Percentiles rank a stretch among this genome's conserved stretches.
Conservation (phyloP, 2,888 invertebrate genomes). For the Prosopocoilus inquinatus region DNA sequence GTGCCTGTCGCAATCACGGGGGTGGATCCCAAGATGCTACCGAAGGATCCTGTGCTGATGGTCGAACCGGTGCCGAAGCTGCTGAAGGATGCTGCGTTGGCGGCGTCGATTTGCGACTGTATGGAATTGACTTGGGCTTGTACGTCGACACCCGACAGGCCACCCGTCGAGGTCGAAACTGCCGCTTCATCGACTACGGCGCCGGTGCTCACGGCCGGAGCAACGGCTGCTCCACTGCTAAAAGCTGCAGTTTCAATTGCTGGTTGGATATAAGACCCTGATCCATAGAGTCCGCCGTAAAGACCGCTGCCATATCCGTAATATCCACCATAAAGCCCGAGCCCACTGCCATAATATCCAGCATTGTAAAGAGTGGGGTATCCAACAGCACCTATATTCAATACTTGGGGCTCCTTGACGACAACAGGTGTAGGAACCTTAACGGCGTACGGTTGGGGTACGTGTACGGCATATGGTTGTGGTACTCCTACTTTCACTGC, state of each 20-base stretch:
- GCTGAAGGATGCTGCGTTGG: no score
- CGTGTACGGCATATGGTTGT: conserved; percentile 29
- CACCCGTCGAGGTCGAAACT: not conserved
- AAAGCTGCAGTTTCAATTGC: not conserved
- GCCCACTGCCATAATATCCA: no score
- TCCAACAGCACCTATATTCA: no score
- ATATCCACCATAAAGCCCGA: no score
- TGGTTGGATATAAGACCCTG: not conserved
- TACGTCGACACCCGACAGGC: no score
- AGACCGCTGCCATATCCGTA: no score
- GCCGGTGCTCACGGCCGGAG: not conserved
- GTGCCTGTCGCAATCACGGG: not conserved
- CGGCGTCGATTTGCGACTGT: no score
- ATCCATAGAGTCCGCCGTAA: conserved; percentile 1
- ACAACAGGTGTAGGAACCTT: conserved; percentile 33
- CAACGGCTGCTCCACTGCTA: not conserved
- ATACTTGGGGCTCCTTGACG: conserved; percentile 29
- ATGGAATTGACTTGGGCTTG: no score
- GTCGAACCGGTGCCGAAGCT: no score
- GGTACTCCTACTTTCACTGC: conserved; percentile 23
- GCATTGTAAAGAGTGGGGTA: no score
- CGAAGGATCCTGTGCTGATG: no score
- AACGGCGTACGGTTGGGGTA: conserved; percentile 20
- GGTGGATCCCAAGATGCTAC: not conserved
- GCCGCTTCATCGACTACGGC: not conserved